A percentile compares a stretch with the other conserved stretches of the same genome.
These are phyloP conservation scores for Gopherus flavomarginatus DNA, from an alignment of 2,113 vertebrate species.

Conservation along the genomic window DNA sequence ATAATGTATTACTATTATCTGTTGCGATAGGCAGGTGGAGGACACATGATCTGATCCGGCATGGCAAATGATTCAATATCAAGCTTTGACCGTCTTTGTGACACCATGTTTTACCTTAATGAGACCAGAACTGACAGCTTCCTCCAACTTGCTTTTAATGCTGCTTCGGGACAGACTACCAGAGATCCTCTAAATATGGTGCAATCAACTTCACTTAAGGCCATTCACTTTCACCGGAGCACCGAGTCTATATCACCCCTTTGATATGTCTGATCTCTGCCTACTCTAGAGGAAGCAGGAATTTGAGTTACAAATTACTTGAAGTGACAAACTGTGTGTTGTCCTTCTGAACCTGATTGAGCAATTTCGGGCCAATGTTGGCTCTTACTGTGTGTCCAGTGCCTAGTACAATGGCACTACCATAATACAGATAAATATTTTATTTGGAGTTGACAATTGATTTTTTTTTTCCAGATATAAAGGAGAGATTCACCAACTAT, in stretches of 20 bases:
- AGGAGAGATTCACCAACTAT: constrained; percentile 96
- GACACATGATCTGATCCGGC: background rate
- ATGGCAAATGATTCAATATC: background rate
- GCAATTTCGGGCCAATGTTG: background rate
- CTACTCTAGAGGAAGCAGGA: background rate
- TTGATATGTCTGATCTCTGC: accelerated
- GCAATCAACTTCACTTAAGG: background rate
- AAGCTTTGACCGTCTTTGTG: background rate
- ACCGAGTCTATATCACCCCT: background rate
- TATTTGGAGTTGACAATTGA: background rate
- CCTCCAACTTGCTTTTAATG: background rate
- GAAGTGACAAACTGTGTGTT: background rate
- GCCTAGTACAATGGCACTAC: background rate
- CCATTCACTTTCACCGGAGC: accelerated
- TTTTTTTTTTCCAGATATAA: constrained; percentile 88
- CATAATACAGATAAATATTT: background rate
- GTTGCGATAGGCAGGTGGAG: background rate
- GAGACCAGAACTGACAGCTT: background rate
- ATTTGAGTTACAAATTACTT: background rate
- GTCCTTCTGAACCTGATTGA: background rate
- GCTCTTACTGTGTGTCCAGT: background rate
- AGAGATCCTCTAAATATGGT: background rate
- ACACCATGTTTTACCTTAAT: accelerated
- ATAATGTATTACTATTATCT: background rate
- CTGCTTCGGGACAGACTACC: background rate